Evolutionary conservation across 2,888 invertebrate species (phyloP), one percentile per base, ranked within the genome.

Genomic region (Synanthedon vespiformis): DNA sequence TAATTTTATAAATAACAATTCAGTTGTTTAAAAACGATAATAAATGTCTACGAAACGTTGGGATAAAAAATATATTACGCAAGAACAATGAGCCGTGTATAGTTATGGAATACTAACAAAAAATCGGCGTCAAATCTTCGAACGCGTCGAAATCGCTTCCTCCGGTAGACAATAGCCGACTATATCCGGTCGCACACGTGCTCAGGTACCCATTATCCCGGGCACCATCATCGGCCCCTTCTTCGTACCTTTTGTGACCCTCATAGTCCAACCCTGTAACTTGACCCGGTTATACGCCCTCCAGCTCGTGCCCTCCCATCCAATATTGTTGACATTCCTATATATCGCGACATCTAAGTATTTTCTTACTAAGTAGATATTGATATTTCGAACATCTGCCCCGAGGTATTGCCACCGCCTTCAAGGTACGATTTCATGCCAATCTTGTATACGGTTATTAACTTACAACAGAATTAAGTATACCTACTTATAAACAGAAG

Each of bases 121-220:
- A 82, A 77, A 77, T 75, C 76, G 72, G 73, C 75, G 77, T 78
- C 76, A 68, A 67, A 80, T 83, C 80, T 78, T 77, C 72, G 70
- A 75, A 72, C 71, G 76, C 80, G 78, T 78, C 80, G 68, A 79
- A 83, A 83, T 81, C 77, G 78, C 75, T 86, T 86, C 86, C 85
- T 86, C 76, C 70, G 71, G 70, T 70, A 84, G 77, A 86, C 86
- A 86, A 87, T 86, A 65, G 83, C 70, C 67, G 67, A 70, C 68
- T 70, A 72, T 80, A 86, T 87, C 86, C 86, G 87, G 87, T 65
- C 65, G 77, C 74, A 85, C 87, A 87, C 86, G 86, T 87, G 86
- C 86, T 87, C 85, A 85, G 86, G 83, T 86, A 81, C 74, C 80
- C 77, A 85, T 85, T 86, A 85, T 86, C 71, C 70, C 62, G 61